Evolutionary conservation across 1,140 invertebrate species (phyloP), one percentile per base, ranked within the genome.

Genomic region (Homalodisca vitripennis): DNA sequence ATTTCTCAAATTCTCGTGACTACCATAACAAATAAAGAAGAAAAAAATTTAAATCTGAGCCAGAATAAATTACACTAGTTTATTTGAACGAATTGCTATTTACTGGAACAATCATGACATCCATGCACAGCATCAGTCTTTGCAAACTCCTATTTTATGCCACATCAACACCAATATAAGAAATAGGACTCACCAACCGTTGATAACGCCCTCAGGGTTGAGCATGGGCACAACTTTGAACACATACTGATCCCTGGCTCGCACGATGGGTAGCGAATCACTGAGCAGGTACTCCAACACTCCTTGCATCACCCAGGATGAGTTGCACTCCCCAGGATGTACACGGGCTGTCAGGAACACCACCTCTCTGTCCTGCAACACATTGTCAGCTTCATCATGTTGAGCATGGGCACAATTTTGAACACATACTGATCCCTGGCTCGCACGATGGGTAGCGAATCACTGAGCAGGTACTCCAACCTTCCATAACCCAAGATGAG

Each of bases 141-240:
- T n/a, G n/a, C n/a, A n/a, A n/a, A n/a, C n/a, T n/a, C n/a, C n/a
- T n/a, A n/a, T n/a, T n/a, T n/a, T n/a, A n/a, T n/a, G n/a, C n/a
- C n/a, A n/a, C n/a, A n/a, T n/a, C n/a, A n/a, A n/a, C n/a, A n/a
- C n/a, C n/a, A n/a, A n/a, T n/a, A n/a, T n/a, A n/a, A n/a, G n/a
- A n/a, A n/a, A n/a, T n/a, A n/a, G 26, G 29, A 86, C 86, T 88
- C 80, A 94, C 92, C 91, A 93, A 69, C 93, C 94, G 80, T 93
- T 92, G 72, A 92, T 86, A 20, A 95, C 93, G 10, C 93, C 93
- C 78, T 95, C 93, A 6, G 91, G 88, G 81, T 95, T 95, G 46
- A 95, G 81, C 89, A 95, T 92, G 1, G 93, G 93, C 32, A 95
- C 86, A 66, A 95, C 86, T 79, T 95, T 94, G 82, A 95, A 93